phyloP scores from a whole-genome alignment of 2,113 vertebrate species.

The Uropsilus gracilis region DNA sequence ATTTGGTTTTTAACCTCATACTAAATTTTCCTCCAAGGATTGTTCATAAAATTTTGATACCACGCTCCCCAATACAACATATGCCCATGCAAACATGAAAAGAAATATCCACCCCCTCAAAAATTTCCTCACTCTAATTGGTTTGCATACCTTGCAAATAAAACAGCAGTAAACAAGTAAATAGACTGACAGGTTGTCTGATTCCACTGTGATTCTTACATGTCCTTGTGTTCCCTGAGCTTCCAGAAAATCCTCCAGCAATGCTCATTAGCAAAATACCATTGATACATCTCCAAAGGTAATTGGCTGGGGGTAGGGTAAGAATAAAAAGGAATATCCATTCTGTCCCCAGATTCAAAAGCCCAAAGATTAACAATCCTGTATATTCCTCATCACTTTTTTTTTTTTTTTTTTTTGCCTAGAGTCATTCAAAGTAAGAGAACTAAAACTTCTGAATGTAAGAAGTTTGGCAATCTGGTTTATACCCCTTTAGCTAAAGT shows the following conservation, averaged over 20 bases:
- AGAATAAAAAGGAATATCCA: neutral
- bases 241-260: constrained; percentile 57
- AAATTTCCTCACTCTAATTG: constrained; percentile 58
- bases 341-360: neutral
- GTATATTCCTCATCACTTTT: neutral
- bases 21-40: constrained; percentile 41
- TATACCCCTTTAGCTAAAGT: neutral
- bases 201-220: constrained; percentile 51
- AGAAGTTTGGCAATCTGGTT: constrained; percentile 5
- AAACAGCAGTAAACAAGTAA: constrained; percentile 30
- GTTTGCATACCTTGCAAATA: constrained; percentile 35
- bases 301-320: constrained; percentile 11
- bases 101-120: neutral
- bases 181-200: constrained; percentile 66
- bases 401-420: too few species aligned
- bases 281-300: constrained; percentile 51
- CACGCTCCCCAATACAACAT: neutral
- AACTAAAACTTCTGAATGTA: constrained; percentile 19
- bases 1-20: neutral
- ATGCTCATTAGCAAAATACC: constrained; percentile 68
- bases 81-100: constrained; percentile 1
- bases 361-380: constrained; percentile 27
- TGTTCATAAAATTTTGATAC: constrained; percentile 37
- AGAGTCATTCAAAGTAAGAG: neutral
- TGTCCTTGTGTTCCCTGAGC: constrained; percentile 18